Conservation (phyloP, 1,140 invertebrate species). For the Alviniconcha marisindica region DNA sequence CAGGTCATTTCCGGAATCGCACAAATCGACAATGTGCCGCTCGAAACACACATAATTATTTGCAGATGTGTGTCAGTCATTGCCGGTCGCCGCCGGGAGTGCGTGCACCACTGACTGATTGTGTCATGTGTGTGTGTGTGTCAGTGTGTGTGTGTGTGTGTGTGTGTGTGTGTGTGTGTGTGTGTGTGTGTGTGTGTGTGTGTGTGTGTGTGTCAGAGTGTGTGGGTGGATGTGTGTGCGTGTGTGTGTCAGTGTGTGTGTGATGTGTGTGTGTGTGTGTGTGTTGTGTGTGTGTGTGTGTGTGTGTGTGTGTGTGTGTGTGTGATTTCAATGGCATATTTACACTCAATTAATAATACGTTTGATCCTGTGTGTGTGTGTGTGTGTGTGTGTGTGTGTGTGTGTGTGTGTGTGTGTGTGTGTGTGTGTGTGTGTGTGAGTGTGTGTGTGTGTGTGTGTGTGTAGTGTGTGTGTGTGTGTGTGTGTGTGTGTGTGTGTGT, state of each 20-base stretch:
- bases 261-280: not conserved
- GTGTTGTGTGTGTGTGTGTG: no score
- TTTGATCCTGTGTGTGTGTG: not conserved
- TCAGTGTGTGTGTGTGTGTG: no score
- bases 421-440: not conserved
- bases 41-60: no score
- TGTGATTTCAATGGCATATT: not conserved
- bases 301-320: no score
- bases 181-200: no score
- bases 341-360: not conserved
- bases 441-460: conserved; percentile 2
- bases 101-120: no score
- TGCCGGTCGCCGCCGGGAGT: no score
- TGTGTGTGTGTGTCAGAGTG: not conserved
- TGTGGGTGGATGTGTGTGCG: not conserved
- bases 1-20: no score
- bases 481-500: conserved; percentile 3
- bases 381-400: not conserved
- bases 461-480: not conserved
- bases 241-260: not conserved
- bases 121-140: no score
- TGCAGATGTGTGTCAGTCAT: no score
- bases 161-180: no score
- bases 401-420: not conserved
- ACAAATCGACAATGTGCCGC: no score